Conservation (phyloP, 2,113 vertebrate species). For the Reinhardtius hippoglossoides region DNA sequence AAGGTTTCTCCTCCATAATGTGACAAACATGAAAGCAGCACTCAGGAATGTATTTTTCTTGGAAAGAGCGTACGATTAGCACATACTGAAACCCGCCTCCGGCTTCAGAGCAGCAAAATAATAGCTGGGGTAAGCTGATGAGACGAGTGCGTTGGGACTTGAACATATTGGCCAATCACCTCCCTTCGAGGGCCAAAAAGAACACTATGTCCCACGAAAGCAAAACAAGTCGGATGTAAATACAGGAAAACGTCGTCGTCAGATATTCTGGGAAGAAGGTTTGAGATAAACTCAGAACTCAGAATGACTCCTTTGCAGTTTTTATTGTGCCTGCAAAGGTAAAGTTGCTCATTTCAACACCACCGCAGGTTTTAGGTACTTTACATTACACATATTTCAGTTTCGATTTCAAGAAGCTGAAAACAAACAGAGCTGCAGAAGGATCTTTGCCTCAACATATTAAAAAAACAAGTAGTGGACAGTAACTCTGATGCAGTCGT, state of each 20-base stretch:
- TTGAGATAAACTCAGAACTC: conserved; percentile 1
- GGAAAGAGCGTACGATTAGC: conserved; percentile 66
- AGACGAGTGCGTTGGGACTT: conserved; percentile 57
- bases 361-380: neutral
- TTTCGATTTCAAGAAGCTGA: too few relatives aligned
- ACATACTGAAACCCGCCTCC: conserved; percentile 54
- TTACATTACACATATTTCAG: neutral
- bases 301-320: neutral
- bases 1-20: conserved; percentile 61
- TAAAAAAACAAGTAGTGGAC: neutral
- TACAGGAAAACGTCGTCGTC: neutral
- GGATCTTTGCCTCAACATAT: too few relatives aligned
- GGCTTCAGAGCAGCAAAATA: conserved; percentile 65
- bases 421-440: too few relatives aligned
- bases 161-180: conserved; percentile 57
- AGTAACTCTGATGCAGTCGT: conserved; percentile 3
- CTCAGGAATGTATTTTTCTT: conserved; percentile 78
- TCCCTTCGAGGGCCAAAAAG: conserved; percentile 41
- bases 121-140: conserved; percentile 48
- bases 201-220: conserved; percentile 64
- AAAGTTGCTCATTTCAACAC: neutral
- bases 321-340: neutral
- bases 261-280: neutral
- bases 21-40: conserved; percentile 72
- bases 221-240: conserved; percentile 46